Evolutionary conservation across 37 sponge, comb jelly and placozoan species (phyloP).

Genomic region (Halichondria panicea): DNA sequence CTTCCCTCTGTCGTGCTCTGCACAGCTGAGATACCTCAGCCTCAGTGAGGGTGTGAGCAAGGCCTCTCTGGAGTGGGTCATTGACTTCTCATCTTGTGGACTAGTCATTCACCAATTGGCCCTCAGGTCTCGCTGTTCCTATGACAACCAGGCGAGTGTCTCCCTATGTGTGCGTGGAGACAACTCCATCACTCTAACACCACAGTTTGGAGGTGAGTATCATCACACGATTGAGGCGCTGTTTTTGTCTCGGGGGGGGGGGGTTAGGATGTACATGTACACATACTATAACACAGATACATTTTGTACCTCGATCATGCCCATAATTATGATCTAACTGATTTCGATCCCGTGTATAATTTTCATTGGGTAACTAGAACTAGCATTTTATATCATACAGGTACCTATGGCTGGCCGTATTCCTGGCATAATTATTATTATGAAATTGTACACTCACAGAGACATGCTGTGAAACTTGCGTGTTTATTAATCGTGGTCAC

Average conservation of each 20-base stretch:
- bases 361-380: too few species aligned
- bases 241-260: neutral
- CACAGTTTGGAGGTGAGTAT: slow-evolving; percentile 26
- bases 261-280: neutral
- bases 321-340: too few species aligned
- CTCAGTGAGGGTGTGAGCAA: slow-evolving; percentile 7
- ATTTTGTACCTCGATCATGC: too few species aligned
- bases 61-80: slow-evolving; percentile 35
- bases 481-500: too few species aligned
- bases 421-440: too few species aligned
- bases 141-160: neutral
- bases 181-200: neutral
- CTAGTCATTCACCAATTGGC: slow-evolving; percentile 28
- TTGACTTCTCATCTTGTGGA: slow-evolving; percentile 63
- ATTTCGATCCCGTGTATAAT: too few species aligned
- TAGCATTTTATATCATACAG: too few species aligned
- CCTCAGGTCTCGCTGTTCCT: slow-evolving; percentile 11
- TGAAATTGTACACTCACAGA: too few species aligned
- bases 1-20: slow-evolving; percentile 2
- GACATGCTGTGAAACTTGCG: too few species aligned
- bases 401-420: too few species aligned
- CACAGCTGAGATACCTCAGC: neutral
- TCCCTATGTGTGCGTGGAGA: slow-evolving; percentile 26
- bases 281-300: too few species aligned
- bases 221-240: too few species aligned